phyloP scores from a whole-genome alignment of 2,888 invertebrate genomes.

The Caenorhabditis sp. region DNA sequence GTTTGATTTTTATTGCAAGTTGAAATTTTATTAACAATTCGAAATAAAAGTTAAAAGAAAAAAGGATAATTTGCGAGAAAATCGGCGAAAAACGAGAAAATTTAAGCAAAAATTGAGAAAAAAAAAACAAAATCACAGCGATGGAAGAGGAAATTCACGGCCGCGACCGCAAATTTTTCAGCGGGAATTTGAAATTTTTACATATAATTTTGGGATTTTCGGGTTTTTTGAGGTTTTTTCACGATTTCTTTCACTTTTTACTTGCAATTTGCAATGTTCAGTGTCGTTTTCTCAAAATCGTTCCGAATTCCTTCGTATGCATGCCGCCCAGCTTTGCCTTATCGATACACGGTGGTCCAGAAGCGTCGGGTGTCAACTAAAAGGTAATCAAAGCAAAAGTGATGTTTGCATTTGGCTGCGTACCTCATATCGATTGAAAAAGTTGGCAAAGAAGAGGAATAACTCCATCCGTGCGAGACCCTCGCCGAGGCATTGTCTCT shows the following conservation, averaged over 20 bases:
- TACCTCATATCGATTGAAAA: constrained; percentile 58
- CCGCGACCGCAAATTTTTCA: no score
- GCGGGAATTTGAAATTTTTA: no score
- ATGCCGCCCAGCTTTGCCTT: constrained; percentile 33
- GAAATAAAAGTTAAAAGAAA: no score
- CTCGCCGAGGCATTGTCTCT: constrained; percentile 65
- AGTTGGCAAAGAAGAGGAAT: constrained; percentile 57
- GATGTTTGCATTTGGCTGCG: not conserved
- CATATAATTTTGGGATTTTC: no score
- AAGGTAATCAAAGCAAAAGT: not conserved
- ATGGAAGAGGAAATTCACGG: no score
- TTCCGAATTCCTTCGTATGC: constrained; percentile 41
- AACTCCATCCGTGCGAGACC: constrained; percentile 58
- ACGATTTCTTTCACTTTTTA: no score
- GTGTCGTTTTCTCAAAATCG: constrained; percentile 18
- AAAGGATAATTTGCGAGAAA: no score
- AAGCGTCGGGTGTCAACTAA: constrained; percentile 32
- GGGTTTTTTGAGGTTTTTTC: no score
- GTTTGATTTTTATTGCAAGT: not conserved
- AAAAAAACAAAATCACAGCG: no score
- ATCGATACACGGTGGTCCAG: constrained; percentile 53
- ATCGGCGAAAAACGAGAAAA: no score
- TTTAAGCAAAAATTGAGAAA: not conserved
- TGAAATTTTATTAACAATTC: no score
- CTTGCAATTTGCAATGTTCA: no score